Base-by-base conservation (phyloP, 1,140 invertebrate genomes). In the Diabrotica undecimpunctata region DNA sequence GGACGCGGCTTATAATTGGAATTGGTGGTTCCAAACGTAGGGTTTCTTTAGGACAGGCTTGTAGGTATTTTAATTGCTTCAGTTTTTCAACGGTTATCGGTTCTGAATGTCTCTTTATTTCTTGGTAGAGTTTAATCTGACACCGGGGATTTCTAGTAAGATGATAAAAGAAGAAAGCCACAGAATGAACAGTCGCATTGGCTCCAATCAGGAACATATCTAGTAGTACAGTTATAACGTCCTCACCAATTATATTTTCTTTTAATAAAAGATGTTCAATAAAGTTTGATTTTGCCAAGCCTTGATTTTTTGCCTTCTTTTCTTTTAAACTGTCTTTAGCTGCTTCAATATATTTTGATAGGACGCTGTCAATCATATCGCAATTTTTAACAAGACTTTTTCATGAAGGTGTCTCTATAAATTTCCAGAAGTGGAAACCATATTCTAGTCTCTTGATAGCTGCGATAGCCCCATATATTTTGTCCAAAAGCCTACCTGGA, bases 21-120 rank as follows among this genome's bases (percentile, higher is more conserved):
- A 88, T 86, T 5, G 86, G 82, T 38, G 86, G 86, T 36, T 81
- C 81, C 55, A 88, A 77, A 73, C 87, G 81, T 58, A 89, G 81
- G 38, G 83, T 83, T 78, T 91, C 89, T 63, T 86, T 85, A 1
- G 90, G 75, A 68, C 87, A 89, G 9, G 88, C 88, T 74, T 87
- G 85, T 2, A 90, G 71, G 73, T 88, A 90, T 0, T 77, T 76
- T 76, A 87, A 76, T 35, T 80, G 77, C 7, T 75, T 74, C 11
- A 87, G 71, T 12, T 65, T 72, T 7, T 82, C 39, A 46, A 46
- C 39, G 39, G 39, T 46, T 7, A 46, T 46, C 39, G 7, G n/a
- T n/a, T n/a, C 70, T 14, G 65, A 70, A 64, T 61, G 61, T 61
- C 54, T 77, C 62, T 25, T 80, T 0, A 90, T 74, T 77, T 90